These are phyloP conservation scores for Nomada flava DNA, from an alignment of 2,888 invertebrate species.

Conservation along the genomic window DNA sequence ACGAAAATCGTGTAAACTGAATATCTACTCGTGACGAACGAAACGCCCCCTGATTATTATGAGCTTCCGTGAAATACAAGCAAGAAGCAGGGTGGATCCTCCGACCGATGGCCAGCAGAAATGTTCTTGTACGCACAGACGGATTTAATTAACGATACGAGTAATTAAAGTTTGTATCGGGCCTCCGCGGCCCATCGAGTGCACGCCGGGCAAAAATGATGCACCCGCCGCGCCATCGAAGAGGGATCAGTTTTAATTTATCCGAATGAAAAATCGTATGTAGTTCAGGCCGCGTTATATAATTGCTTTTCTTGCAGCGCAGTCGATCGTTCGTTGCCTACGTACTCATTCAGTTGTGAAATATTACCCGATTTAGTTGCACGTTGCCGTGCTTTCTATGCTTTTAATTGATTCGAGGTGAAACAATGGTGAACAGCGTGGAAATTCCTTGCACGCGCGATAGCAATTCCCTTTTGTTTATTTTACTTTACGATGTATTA, in stretches of 20 bases:
- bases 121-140: constrained; percentile 48
- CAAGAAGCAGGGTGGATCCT: constrained; percentile 16
- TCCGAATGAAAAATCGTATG: constrained; percentile 33
- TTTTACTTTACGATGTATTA: not conserved
- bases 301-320: constrained; percentile 27
- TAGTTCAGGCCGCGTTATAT: not conserved
- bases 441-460: not conserved
- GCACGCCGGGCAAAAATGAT: constrained; percentile 27
- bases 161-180: constrained; percentile 62
- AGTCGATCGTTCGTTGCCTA: not conserved
- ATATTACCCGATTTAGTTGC: constrained; percentile 10
- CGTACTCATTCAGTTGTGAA: not conserved
- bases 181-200: constrained; percentile 6
- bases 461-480: not conserved
- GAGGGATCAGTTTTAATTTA: constrained; percentile 46
- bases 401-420: not conserved
- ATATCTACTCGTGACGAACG: constrained; percentile 24
- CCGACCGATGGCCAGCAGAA: constrained; percentile 48
- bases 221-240: constrained; percentile 1
- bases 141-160: constrained; percentile 69
- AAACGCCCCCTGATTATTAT: constrained; percentile 69
- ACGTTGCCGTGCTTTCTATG: not conserved
- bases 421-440: not conserved
- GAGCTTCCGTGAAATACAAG: constrained; percentile 62
- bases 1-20: constrained; percentile 62